Evolutionary conservation across 2,113 vertebrate genomes (phyloP), one percentile per base, ranked within the genome.

Genomic region (Propithecus coquereli): DNA sequence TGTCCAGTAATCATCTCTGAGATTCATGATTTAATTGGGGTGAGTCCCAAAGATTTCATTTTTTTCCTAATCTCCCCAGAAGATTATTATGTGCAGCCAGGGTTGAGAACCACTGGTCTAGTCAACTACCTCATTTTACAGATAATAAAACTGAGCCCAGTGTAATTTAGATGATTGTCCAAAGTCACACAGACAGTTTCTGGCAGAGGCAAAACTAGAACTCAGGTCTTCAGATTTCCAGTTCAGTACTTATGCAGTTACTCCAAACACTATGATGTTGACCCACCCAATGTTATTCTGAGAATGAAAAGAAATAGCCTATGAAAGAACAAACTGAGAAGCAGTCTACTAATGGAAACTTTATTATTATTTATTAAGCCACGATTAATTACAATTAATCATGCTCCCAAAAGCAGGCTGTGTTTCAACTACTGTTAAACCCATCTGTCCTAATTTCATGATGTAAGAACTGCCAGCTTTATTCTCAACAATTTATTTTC

Each of bases 401-500:
- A 80, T 43, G 16, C 18, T 91, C 50, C 91, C 63, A 30, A 77
- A 83, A 86, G 47, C 52, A 90, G 27, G 57, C 54, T 95, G 45
- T 40, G 43, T 61, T 47, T 73, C 52, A 61, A 47, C 43, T 52
- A n/a, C 32, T 59, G 9, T 77, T 10, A 94, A 73, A 12, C 27
- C 32, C 30, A 59, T 85, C 4, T 7, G 17, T 18, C n/a, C 30
- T 93, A 73, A 86, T 52, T 77, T 73, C 65, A 66, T 18, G 8
- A 54, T 12, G 5, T 70, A 68, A 87, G 11, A 57, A 18, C 22
- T 61, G 30, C 17, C 71, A 54, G 23, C 8, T 97, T 87, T 91
- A 68, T 93, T 93, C 68, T 66, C 43, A 94, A 95, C 1, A 25
- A 52, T 88, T 90, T 79, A 8, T 79, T 96, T 84, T 82, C 32